phyloP scores from a whole-genome alignment of 2,797 vertebrate species.

The Ceryle rudis region DNA sequence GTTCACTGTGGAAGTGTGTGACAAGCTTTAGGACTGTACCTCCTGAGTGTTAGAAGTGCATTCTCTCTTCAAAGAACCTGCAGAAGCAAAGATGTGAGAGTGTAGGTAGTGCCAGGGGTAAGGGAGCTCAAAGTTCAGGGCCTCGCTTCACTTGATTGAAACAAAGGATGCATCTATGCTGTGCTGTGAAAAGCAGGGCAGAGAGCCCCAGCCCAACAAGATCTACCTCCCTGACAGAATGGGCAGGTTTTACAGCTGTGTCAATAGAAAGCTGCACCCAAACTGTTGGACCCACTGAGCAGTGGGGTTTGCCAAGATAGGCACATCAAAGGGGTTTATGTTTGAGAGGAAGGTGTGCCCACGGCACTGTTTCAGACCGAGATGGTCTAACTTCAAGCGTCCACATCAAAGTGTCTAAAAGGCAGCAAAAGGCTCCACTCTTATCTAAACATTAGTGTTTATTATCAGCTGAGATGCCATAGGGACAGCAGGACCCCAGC shows the following conservation, averaged over 20 bases:
- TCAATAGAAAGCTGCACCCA: slow-evolving; percentile 46
- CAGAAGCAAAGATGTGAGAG: neutral
- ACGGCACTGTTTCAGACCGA: accelerated
- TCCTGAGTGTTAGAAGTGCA: neutral
- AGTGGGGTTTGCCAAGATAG: neutral
- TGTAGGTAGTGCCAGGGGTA: neutral
- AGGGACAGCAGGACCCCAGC: neutral
- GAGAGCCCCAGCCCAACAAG: neutral
- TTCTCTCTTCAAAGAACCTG: neutral
- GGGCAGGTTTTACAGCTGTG: slow-evolving; percentile 1
- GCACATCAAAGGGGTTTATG: neutral
- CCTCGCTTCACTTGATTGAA: neutral
- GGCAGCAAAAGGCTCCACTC: neutral
- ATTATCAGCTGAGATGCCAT: neutral
- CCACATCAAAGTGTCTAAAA: neutral
- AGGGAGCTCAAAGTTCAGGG: neutral
- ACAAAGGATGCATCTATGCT: neutral
- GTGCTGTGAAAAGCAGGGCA: neutral
- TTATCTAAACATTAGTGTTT: neutral
- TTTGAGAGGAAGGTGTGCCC: slow-evolving; percentile 1
- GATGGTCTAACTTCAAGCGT: neutral
- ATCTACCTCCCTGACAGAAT: neutral
- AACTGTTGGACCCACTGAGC: neutral
- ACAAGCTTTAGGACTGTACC: accelerated
- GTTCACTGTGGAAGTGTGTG: neutral